phyloP scores from a whole-genome alignment of 2,797 vertebrate genomes.

The Aldrovandia affinis region DNA sequence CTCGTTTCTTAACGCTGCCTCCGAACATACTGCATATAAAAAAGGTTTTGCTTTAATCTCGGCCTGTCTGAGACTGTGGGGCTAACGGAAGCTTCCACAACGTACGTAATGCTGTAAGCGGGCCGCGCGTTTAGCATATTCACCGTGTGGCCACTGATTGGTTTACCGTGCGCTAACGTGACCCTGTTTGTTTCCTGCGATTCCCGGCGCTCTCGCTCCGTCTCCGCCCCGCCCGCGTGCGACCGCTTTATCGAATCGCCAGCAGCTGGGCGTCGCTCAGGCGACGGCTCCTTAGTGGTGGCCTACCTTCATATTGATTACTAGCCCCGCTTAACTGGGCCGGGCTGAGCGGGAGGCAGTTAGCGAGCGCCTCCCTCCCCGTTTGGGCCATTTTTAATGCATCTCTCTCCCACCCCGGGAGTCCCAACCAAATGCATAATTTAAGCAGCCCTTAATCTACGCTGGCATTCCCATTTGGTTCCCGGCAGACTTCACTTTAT shows the following conservation, averaged over 20 bases:
- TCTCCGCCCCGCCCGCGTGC: conserved; percentile 24
- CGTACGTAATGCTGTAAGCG: background rate
- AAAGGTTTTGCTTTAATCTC: no score
- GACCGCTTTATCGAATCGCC: conserved; percentile 44
- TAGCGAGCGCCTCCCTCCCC: conserved; percentile 53
- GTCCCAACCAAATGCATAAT: conserved; percentile 73
- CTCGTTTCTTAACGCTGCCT: no score
- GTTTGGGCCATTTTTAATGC: conserved; percentile 50
- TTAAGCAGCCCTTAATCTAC: conserved; percentile 77
- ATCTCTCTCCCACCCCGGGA: conserved; percentile 65
- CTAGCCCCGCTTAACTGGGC: conserved; percentile 50
- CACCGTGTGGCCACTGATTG: conserved; percentile 30
- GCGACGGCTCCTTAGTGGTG: conserved; percentile 42
- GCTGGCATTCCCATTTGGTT: conserved; percentile 75
- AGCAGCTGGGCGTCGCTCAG: conserved; percentile 54
- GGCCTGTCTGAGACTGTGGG: no score
- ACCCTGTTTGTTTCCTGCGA: no score
- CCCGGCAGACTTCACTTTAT: conserved; percentile 74
- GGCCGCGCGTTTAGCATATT: background rate
- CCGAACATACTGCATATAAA: no score
- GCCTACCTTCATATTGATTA: conserved; percentile 55
- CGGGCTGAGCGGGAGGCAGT: conserved; percentile 48
- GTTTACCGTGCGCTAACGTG: no score
- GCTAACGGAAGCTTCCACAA: no score
- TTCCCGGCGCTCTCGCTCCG: no score